Conservation (phyloP, 2,113 vertebrate species). For the Lonchura striata region DNA sequence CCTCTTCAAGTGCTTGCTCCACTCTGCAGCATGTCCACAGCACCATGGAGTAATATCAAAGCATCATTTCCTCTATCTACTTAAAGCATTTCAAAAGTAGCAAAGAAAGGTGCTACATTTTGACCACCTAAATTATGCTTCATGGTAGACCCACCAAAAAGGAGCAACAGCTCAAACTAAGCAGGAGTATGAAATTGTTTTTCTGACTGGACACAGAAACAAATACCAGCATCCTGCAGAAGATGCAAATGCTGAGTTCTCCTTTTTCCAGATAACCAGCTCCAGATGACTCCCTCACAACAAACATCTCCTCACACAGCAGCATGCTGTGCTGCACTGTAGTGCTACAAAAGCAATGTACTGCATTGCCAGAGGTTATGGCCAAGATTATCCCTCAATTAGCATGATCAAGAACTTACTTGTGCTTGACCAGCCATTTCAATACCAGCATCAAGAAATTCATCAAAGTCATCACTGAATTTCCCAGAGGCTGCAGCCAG, state of each 20-base stretch:
- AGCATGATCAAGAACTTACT: conserved; percentile 63
- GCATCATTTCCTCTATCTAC: neutral
- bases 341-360: neutral
- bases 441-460: conserved; percentile 96
- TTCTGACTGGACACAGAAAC: neutral
- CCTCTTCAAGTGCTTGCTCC: neutral
- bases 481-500: conserved; percentile 94
- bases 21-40: neutral
- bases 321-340: neutral
- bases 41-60: rapidly evolving
- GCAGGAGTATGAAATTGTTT: rapidly evolving
- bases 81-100: neutral
- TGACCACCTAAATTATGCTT: neutral
- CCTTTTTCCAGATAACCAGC: neutral
- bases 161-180: neutral
- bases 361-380: neutral
- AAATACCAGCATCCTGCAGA: neutral
- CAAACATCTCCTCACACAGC: neutral
- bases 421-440: conserved; percentile 99
- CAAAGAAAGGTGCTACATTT: neutral
- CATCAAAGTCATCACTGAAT: conserved; percentile 97
- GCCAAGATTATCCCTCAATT: neutral
- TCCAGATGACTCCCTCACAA: neutral
- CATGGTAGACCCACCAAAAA: neutral
- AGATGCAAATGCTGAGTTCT: neutral